Evolutionary conservation across 2,113 vertebrate species (phyloP), one percentile per base, ranked within the genome.

Genomic region (Podocnemis expansa): DNA sequence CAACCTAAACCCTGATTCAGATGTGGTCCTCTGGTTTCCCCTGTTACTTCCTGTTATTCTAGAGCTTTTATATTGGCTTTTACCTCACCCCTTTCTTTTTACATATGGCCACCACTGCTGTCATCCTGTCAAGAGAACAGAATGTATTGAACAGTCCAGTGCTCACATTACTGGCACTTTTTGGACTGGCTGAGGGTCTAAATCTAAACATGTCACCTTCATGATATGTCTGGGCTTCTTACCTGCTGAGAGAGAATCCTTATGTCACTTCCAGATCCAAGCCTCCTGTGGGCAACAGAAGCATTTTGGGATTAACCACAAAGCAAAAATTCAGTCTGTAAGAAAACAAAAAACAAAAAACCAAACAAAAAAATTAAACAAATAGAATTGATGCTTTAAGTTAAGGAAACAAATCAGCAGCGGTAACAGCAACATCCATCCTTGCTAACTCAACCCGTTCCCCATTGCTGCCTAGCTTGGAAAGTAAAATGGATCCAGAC

Each of bases 401-500:
- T 58, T 55, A n/a, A 67, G 51, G 83, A 91, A 96, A 89, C 55
- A 76, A 82, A 89, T 76, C 93, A 60, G 55, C 93, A 1, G 76
- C 43, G 83, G 84, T 83, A 92, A 55, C 84, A 92, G 13, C 19
- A 38, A 52, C 82, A 51, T 88, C 85, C 91, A 82, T 84, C n/a
- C 55, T 19, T 1, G 2, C 79, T 80, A 94, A 90, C 8, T 17
- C 38, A 93, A 95, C 76, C 17, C 96, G 89, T 87, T 49, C 38
- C n/a, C 78, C 89, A 95, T 90, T 82, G 38, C 95, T 96, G 76
- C 86, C 63, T 60, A 81, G 84, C 90, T 54, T 84, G 80, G 67
- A 54, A 97, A 92, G 12, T 87, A 80, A 94, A 96, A 95, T 88
- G 38, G 70, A 93, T 75, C 25, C 78, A 85, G 84, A 14, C n/a